phyloP scores from a whole-genome alignment of 2,797 vertebrate genomes.

The Falco naumanni region DNA sequence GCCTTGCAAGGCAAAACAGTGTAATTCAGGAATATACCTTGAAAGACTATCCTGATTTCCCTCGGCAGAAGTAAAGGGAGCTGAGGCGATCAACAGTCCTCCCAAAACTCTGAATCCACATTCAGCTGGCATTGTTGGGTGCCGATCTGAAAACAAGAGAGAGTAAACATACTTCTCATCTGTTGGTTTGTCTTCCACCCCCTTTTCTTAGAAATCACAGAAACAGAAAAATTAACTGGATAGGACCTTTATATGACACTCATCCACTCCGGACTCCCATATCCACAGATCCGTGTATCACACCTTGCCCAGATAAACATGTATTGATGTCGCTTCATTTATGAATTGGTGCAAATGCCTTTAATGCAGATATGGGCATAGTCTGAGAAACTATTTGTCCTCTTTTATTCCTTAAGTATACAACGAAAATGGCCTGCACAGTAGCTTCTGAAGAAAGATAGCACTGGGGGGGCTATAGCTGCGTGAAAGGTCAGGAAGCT shows the following conservation, averaged over 20 bases:
- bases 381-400: not conserved
- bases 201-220: not conserved
- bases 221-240: not conserved
- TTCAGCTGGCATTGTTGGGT: not conserved
- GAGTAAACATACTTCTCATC: not conserved
- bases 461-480: accelerated
- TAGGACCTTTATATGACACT: not conserved
- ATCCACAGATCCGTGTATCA: not conserved
- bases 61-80: not conserved
- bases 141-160: not conserved
- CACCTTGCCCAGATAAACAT: not conserved
- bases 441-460: not conserved
- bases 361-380: not conserved
- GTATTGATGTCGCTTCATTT: not conserved
- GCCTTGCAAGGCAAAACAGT: not conserved
- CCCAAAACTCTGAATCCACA: not conserved
- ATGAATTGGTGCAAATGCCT: not conserved
- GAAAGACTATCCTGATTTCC: not conserved
- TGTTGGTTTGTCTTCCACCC: not conserved
- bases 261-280: accelerated
- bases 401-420: not conserved
- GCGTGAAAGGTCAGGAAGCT: not conserved
- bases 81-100: not conserved
- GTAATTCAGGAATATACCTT: not conserved
- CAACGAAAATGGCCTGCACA: not conserved